Base-by-base conservation (phyloP, 2,113 vertebrate species). In the Morone saxatilis region DNA sequence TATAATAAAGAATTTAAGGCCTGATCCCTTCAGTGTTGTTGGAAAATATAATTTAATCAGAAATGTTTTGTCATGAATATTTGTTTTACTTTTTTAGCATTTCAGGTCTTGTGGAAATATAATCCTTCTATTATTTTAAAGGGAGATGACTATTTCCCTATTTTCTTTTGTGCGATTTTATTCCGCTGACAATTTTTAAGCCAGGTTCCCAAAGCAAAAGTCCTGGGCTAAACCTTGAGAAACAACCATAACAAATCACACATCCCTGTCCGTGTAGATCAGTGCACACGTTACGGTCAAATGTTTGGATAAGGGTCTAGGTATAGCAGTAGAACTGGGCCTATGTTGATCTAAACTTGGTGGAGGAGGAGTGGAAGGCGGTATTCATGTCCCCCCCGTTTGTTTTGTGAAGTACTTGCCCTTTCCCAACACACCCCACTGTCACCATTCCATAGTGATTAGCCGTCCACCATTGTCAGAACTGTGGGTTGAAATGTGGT, bases 391-490 rank as follows among this genome's bases (percentile, higher is more conserved):
- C 66, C 76, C 76, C 71, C 61, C 50, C 20, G 20, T 36, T 17
- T 60, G 40, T 92, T 81, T 76, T 84, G 85, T 91, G 88, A 79
- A 88, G 69, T 78, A 83, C 59, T 80, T 77, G 25, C 79, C 68
- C 78, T 75, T 83, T 65, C 80, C 88, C 71, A 70, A 65, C 88
- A 73, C 88, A 84, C 88, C 66, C 86, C 88, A 86, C 86, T 88
- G 57, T 91, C 89, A 91, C 94, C 92, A 92, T 94, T 69, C 77
- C 93, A 93, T 92, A 87, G 86, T 90, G 77, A 89, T 50, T 78
- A 91, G 76, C 68, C 78, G 80, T 91, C 76, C 78, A 77, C 79
- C 83, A 89, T 92, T 85, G 61, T 83, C 69, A 76, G 74, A 85
- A 81, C 53, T 78, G 77, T 86, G 74, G 78, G 62, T 83, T 65